Evolutionary conservation across 2,113 vertebrate species (phyloP).

Genomic region (Esox niger): DNA sequence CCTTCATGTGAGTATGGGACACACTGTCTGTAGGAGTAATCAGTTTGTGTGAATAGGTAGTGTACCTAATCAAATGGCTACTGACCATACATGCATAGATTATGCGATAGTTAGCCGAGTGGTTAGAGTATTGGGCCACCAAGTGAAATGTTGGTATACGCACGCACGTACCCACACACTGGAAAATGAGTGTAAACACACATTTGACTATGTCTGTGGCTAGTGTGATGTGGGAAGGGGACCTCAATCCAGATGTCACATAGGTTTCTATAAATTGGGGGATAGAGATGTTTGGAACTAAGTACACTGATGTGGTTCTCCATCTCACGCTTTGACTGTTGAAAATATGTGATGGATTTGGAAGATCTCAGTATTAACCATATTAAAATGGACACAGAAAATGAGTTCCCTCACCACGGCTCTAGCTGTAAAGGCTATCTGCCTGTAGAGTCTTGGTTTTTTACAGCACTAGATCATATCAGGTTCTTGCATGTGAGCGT

Average conservation of each 20-base stretch:
- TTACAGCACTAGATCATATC: conserved; percentile 10
- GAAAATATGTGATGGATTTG: background rate
- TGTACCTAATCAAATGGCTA: too few species aligned
- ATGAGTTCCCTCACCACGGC: background rate
- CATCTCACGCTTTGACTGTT: background rate
- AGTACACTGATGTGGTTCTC: conserved; percentile 31
- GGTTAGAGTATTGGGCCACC: too few species aligned
- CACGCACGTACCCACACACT: conserved; percentile 1
- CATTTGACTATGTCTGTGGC: conserved; percentile 36
- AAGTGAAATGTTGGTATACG: too few species aligned
- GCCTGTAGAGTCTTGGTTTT: conserved; percentile 9
- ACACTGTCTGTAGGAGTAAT: too few species aligned
- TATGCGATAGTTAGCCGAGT: too few species aligned
- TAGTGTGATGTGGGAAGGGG: conserved; percentile 47
- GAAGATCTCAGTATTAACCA: background rate
- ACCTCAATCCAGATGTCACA: conserved; percentile 45
- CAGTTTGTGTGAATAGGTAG: too few species aligned
- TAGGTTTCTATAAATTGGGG: conserved; percentile 18
- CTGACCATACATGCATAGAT: too few species aligned
- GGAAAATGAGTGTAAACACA: conserved; percentile 21
- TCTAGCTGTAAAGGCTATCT: too few species aligned
- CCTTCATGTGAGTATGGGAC: too few species aligned
- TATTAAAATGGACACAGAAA: background rate
- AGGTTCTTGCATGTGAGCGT: background rate
- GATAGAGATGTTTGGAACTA: conserved; percentile 23